Percentiles rank a stretch among this genome's conserved stretches.
These are phyloP conservation scores for Monopis laevigella DNA, from an alignment of 2,888 invertebrate species.

Conservation along the genomic window DNA sequence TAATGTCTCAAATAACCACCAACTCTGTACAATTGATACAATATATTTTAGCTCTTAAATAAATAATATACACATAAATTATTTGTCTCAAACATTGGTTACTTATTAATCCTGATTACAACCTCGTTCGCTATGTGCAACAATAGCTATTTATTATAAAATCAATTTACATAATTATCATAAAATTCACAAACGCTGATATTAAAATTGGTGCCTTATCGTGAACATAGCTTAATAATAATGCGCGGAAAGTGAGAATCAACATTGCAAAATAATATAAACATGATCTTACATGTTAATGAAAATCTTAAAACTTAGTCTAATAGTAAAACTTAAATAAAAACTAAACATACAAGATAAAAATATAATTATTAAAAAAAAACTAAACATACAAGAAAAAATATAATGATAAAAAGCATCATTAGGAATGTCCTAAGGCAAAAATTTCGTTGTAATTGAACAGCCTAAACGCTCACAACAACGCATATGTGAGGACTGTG, in stretches of 20 bases:
- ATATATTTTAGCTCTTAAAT: conserved; percentile 52
- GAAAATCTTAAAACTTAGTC: no score
- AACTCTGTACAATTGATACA: conserved; percentile 24
- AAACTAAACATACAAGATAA: not conserved
- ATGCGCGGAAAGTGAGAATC: not conserved
- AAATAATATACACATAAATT: conserved; percentile 64
- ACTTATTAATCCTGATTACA: conserved; percentile 54
- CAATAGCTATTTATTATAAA: conserved; percentile 18
- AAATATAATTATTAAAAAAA: not conserved
- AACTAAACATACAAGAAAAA: not conserved
- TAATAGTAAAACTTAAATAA: not conserved
- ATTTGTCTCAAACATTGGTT: conserved; percentile 56
- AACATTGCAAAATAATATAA: conserved; percentile 4
- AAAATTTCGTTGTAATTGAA: conserved; percentile 58
- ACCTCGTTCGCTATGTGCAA: conserved; percentile 64
- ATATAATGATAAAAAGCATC: not conserved
- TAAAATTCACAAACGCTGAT: conserved; percentile 34
- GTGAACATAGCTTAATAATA: conserved; percentile 40
- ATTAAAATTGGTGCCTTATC: conserved; percentile 45
- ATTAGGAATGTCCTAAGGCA: conserved; percentile 26
- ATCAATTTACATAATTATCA: not conserved
- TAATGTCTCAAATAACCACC: conserved; percentile 4
- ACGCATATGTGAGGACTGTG: no score
- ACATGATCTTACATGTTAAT: no score
- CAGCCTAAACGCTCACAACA: conserved; percentile 58